Conservation (phyloP, 2,113 vertebrate genomes). For the Periophthalmodon schlosseri region DNA sequence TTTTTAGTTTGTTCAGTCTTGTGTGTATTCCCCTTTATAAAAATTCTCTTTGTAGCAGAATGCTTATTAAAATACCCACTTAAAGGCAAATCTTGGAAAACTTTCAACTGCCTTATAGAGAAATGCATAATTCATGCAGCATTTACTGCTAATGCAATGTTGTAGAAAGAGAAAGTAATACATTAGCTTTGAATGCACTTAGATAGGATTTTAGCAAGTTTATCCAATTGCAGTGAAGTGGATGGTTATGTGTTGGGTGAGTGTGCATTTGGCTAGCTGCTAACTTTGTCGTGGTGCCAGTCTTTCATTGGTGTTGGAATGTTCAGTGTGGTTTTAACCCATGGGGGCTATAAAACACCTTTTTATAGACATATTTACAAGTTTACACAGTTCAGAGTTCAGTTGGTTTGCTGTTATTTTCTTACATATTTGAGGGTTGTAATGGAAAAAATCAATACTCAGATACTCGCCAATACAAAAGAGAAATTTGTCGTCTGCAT, state of each 20-base stretch:
- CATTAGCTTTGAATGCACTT: not conserved
- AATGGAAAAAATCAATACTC: no score
- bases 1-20: not conserved
- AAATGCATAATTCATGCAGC: slow-evolving; percentile 1
- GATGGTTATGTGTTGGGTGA: not conserved
- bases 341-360: not conserved
- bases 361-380: not conserved
- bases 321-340: not conserved
- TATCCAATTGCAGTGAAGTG: not conserved
- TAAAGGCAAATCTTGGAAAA: not conserved
- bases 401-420: no score
- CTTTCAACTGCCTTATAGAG: not conserved
- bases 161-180: not conserved
- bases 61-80: not conserved
- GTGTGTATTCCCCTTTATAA: not conserved
- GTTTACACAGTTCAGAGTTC: not conserved
- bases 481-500: no score
- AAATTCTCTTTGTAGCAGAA: not conserved
- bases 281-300: slow-evolving; percentile 7
- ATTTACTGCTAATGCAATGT: not conserved
- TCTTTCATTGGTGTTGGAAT: not conserved
- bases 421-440: no score
- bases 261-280: not conserved
- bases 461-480: no score
- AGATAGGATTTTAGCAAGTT: not conserved